Percentiles rank a stretch among this genome's conserved stretches.
Conservation (phyloP, 2,888 invertebrate genomes). For the Podabrus alpinus region DNA sequence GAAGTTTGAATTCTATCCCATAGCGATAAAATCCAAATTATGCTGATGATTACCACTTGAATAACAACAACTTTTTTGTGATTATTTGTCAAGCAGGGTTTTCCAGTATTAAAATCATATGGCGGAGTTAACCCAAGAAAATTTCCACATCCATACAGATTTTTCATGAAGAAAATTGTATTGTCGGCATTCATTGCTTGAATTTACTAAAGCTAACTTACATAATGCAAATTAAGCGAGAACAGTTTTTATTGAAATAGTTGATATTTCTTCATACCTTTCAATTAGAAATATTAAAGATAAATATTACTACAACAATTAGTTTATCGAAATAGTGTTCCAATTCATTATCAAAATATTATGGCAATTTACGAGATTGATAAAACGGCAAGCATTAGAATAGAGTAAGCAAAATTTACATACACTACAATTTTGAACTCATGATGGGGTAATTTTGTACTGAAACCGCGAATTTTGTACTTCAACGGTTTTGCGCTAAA, state of each 20-base stretch:
- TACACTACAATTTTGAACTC: no score
- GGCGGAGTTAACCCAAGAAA: background rate
- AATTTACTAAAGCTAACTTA: background rate
- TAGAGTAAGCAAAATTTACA: no score
- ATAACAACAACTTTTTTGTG: background rate
- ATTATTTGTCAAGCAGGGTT: background rate
- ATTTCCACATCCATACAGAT: background rate
- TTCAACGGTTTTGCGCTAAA: no score
- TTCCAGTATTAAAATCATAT: background rate
- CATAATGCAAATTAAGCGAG: background rate
- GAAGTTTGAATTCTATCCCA: background rate
- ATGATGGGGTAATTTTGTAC: no score
- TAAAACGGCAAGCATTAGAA: no score
- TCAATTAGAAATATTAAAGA: background rate
- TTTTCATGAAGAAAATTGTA: background rate
- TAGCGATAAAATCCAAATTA: background rate
- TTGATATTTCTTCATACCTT: background rate
- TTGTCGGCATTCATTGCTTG: background rate
- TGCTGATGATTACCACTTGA: background rate
- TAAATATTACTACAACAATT: background rate
- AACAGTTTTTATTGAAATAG: background rate
- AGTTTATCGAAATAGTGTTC: background rate
- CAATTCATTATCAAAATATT: background rate
- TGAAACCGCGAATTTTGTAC: no score
- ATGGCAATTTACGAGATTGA: background rate